Base-by-base conservation (phyloP, 2,797 vertebrate genomes). In the Orientallactaga sibirica region DNA sequence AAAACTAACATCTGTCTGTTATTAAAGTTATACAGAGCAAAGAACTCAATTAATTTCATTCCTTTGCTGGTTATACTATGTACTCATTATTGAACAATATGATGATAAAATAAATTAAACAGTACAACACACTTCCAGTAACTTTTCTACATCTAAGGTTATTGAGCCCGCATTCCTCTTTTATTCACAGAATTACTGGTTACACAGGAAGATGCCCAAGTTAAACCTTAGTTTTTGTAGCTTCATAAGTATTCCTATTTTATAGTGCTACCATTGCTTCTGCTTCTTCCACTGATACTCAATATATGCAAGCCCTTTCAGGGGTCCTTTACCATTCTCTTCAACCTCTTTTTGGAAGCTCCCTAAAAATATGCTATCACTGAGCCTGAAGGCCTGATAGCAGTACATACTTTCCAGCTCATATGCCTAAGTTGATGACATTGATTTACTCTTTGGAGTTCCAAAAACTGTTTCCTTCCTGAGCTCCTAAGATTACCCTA, bases 1-100 rank as follows among this genome's bases (percentile, higher is more conserved):
- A 96, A 97, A 96, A 94, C 94, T 94, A 97, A 96, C 92, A 96
- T 97, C 95, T 97, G 96, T 88, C 93, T 93, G 71, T 97, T 97
- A 96, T 96, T 97, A 97, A 97, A 97, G 85, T 96, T 96, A 96
- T 94, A 55, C 93, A 96, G 90, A 96, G 88, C 87, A 81, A 93
- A 97, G 74, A 94, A 95, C 92, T 97, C 94, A 92, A 96, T 97
- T 95, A 93, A 96, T 97, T 95, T 95, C 66, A 96, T 95, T 93
- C 74, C 67, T 92, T 92, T 88, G 90, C 85, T 96, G 73, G 88
- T 93, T 96, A 96, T 96, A 97, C 70, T 88, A 88, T 71, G 67
- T 88, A 95, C 79, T 95, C 80, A 95, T 95, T 95, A 94, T 77
- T 96, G 88, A 95, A 79, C 20, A 92, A 41, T 92, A 22, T 95